A percentile compares a stretch with the other conserved stretches of the same genome.
These are phyloP conservation scores for Macaria liturata DNA, from an alignment of 2,888 invertebrate species.

Conservation along the genomic window DNA sequence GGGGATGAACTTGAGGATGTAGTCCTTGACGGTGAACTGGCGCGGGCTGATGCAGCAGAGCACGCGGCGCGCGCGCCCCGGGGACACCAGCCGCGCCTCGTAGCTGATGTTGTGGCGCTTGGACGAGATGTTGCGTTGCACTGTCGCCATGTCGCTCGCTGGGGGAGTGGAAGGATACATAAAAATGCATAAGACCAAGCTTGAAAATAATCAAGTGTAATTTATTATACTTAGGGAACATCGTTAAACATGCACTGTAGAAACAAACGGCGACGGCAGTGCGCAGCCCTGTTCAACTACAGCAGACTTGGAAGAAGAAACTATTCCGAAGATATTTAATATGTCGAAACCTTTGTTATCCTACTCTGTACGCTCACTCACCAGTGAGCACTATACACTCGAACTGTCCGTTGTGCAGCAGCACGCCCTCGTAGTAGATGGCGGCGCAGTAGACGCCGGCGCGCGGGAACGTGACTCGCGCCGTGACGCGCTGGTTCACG, in stretches of 20 bases:
- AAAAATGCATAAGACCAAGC: neutral
- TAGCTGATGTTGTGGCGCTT: constrained; percentile 94
- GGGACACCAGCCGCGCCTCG: constrained; percentile 85
- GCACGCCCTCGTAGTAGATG: constrained; percentile 88
- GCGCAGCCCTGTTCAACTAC: no score
- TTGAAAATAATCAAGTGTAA: no score
- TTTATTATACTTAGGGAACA: no score
- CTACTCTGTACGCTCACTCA: constrained; percentile 62
- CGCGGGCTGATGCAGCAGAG: constrained; percentile 95
- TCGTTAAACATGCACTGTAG: no score
- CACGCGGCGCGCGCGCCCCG: constrained; percentile 91
- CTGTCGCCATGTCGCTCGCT: constrained; percentile 88
- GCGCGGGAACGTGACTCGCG: constrained; percentile 90
- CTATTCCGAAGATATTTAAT: no score
- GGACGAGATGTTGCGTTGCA: constrained; percentile 93
- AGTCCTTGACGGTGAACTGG: constrained; percentile 95
- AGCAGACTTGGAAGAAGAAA: no score
- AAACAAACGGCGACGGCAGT: no score
- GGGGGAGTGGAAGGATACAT: neutral
- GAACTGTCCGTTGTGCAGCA: constrained; percentile 94
- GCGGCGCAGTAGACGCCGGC: constrained; percentile 93
- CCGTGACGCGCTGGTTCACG: constrained; percentile 89
- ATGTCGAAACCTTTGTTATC: no score
- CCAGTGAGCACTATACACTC: constrained; percentile 95
- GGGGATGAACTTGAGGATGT: constrained; percentile 95